These are phyloP conservation scores for Ephydatia muelleri DNA, from an alignment of 37 sponge, comb jelly and placozoan genomes.

Conservation along the genomic window DNA sequence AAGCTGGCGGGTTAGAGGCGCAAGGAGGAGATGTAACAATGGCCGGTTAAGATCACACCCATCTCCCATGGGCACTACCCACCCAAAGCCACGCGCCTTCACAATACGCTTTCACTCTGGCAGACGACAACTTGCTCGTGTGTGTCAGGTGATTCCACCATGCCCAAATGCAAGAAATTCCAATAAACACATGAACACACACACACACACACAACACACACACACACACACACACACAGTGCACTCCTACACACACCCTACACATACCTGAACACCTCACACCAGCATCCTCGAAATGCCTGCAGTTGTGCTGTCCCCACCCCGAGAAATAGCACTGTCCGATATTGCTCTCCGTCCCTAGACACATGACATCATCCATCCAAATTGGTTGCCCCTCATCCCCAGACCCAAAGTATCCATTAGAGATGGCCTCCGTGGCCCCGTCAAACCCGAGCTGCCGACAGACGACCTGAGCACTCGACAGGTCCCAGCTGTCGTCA, in stretches of 20 bases:
- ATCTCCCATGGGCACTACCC: too few relatives aligned
- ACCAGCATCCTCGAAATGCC: constrained; percentile 59
- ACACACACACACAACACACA: too few relatives aligned
- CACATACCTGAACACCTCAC: constrained; percentile 55
- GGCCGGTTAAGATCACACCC: too few relatives aligned
- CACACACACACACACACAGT: constrained; percentile 2
- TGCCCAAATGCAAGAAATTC: too few relatives aligned
- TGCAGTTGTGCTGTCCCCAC: constrained; percentile 47
- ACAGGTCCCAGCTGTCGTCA: constrained; percentile 56
- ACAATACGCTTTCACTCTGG: too few relatives aligned
- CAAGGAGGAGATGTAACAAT: too few relatives aligned
- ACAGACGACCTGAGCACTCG: constrained; percentile 55
- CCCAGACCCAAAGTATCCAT: constrained; percentile 32
- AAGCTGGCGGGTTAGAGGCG: too few relatives aligned
- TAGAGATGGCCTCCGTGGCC: constrained; percentile 36
- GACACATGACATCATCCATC: constrained; percentile 57
- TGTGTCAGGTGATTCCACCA: too few relatives aligned
- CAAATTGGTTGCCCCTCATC: constrained; percentile 15
- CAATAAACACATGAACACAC: too few relatives aligned
- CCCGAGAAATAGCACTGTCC: constrained; percentile 10
- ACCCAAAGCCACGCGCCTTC: too few relatives aligned
- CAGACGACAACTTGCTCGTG: too few relatives aligned
- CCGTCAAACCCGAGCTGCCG: constrained; percentile 48
- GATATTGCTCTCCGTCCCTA: constrained; percentile 49
- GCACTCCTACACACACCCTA: too few relatives aligned